Base-by-base conservation (phyloP, 2,797 vertebrate species). In the Spinibarbus caldwelli region DNA sequence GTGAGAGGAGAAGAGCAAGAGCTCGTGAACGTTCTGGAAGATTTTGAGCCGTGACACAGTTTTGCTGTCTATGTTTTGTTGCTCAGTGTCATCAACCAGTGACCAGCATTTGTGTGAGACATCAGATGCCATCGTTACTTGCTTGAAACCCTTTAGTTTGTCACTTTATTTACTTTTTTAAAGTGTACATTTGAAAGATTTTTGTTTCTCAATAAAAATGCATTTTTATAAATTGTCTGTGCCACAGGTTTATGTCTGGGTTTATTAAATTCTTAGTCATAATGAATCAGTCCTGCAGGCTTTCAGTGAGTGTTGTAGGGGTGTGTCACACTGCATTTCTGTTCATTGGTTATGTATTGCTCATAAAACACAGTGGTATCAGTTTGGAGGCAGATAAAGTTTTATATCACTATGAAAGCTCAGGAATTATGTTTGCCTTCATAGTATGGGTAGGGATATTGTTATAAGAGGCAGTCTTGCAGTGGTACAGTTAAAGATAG, bases 11-110 rank as follows among this genome's bases (percentile, higher is more conserved):
- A 93, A 95, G 96, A 90, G 98, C 97, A 34, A 96, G 96, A 92
- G 98, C 99, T 84, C 95, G 98, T 1, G 97, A 99, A 85, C 95
- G 97, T 88, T 98, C 97, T 0, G 97, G 97, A 90, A 95, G 97
- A 89, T 99, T 99, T 97, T 99, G 94, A 98, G 95, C 87, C 85
- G 80, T 86, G 68, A 15, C 38, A n/a, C 15, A 17, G 68, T 78
- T 83, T 84, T 73, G 19, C 5, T 85, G 2, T 14, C 23, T 19
- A 41, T 83, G 87, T 14, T 67, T 93, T 93, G 93, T 78, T 89
- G 38, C 83, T 78, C 36, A 19, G 34, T 78, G 29, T 82, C 73
- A 17, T 88, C 86, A 81, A 89, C 91, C 90, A 92, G 93, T 91
- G 92, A 93, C 94, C 94, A 94, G 93, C 95, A 93, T 94, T 93